Percentiles rank a stretch among this genome's conserved stretches.
Conservation (phyloP, 2,888 invertebrate species). For the Smittia aterrima region DNA sequence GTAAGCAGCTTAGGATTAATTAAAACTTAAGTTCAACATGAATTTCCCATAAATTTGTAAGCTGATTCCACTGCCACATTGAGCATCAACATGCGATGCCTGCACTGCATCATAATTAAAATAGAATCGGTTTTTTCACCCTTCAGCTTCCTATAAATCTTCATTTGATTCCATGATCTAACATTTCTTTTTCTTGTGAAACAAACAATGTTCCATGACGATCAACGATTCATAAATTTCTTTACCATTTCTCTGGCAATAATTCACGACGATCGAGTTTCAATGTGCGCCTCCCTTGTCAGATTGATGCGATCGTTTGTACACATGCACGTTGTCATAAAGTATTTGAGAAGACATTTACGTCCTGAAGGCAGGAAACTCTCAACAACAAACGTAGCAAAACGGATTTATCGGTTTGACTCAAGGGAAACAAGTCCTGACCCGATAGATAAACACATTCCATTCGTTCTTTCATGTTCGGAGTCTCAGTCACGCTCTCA, state of each 20-base stretch:
- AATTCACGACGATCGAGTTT: background rate
- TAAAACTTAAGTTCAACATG: background rate
- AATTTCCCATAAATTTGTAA: constrained; percentile 22
- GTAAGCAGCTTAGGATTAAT: too few relatives aligned
- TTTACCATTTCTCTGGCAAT: background rate
- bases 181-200: background rate
- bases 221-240: background rate
- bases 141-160: constrained; percentile 31
- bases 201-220: background rate
- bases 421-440: background rate
- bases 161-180: background rate
- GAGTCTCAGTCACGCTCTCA: background rate
- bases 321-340: background rate
- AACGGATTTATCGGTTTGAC: background rate
- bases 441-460: constrained; percentile 3
- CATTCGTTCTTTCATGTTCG: background rate
- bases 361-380: background rate
- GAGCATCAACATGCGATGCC: background rate
- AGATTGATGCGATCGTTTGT: background rate
- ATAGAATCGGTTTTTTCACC: background rate
- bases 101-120: constrained; percentile 33
- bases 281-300: background rate
- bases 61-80: background rate
- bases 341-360: background rate
- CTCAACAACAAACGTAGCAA: background rate